Evolutionary conservation across 2,797 vertebrate genomes (phyloP).

Genomic region (Scyliorhinus canicula): DNA sequence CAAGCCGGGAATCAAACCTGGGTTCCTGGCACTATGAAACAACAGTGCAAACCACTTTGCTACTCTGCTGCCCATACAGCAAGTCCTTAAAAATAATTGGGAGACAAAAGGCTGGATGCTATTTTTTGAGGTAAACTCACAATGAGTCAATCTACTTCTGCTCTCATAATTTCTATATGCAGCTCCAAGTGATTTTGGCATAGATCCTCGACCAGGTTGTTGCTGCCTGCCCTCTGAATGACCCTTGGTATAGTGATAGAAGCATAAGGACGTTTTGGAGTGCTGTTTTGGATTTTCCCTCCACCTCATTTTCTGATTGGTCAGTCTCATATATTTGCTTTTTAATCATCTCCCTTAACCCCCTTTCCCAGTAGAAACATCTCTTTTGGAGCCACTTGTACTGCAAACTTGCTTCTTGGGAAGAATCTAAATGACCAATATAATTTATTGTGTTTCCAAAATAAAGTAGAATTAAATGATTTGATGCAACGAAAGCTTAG

Average conservation of each 20-base stretch:
- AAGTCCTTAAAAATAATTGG: background rate
- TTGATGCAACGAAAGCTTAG: background rate
- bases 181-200: background rate
- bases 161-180: background rate
- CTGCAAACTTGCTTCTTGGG: background rate
- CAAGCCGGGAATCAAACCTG: no score
- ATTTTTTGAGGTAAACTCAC: background rate
- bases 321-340: background rate
- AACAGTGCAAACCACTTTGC: no score
- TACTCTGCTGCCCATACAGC: no score
- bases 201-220: background rate
- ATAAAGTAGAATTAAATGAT: background rate
- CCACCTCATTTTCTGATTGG: background rate
- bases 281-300: background rate
- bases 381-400: background rate
- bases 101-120: background rate
- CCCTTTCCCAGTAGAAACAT: background rate
- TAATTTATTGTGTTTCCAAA: background rate
- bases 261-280: background rate
- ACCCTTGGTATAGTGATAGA: background rate
- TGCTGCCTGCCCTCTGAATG: background rate
- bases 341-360: background rate
- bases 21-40: no score
- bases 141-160: background rate
- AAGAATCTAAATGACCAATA: background rate